Percentiles rank a stretch among this genome's conserved stretches.
Conservation (phyloP, 2,888 invertebrate genomes). For the Homarus gammarus region DNA sequence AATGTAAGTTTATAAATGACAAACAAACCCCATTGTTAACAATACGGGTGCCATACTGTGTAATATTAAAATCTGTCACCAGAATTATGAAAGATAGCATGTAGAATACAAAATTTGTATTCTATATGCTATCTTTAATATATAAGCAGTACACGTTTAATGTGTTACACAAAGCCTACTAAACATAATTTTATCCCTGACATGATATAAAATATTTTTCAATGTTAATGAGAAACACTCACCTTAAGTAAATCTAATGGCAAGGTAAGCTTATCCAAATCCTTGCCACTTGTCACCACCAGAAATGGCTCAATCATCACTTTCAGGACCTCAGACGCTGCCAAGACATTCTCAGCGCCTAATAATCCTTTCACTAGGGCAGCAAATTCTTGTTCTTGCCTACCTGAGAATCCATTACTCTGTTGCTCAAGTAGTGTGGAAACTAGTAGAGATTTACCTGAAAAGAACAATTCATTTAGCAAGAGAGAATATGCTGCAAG, state of each 20-base stretch:
- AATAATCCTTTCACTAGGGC: constrained; percentile 26
- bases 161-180: too few relatives aligned
- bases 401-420: background rate
- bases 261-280: constrained; percentile 6
- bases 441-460: constrained; percentile 28
- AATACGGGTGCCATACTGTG: too few relatives aligned
- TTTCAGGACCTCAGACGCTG: constrained; percentile 8
- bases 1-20: too few relatives aligned
- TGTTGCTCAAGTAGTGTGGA: constrained; percentile 4
- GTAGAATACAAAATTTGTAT: too few relatives aligned
- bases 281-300: background rate
- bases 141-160: too few relatives aligned
- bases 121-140: too few relatives aligned
- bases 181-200: too few relatives aligned
- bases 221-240: background rate
- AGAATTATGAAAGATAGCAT: too few relatives aligned
- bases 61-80: too few relatives aligned
- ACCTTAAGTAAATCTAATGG: constrained; percentile 46
- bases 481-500: background rate
- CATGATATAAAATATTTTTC: background rate
- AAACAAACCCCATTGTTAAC: too few relatives aligned
- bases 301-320: constrained; percentile 30
- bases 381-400: constrained; percentile 26
- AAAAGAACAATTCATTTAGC: background rate
- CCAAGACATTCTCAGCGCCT: background rate